A percentile compares a stretch with the other conserved stretches of the same genome.
Evolutionary conservation across 2,797 vertebrate genomes (phyloP).

Genomic region (Cichlasoma orientale): DNA sequence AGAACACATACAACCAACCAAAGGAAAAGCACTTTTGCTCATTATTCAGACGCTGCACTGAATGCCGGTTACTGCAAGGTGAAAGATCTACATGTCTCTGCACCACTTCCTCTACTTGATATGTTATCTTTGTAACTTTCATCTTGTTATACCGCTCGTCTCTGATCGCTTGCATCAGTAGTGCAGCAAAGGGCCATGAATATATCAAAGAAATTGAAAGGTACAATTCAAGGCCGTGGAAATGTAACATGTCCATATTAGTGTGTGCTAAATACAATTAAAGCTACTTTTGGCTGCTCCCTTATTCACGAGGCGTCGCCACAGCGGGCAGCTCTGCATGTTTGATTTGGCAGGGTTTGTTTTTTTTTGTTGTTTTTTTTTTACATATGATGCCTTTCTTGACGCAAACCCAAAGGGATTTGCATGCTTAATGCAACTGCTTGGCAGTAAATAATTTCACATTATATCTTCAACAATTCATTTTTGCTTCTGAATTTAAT

Average conservation of each 20-base stretch:
- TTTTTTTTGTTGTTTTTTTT: not conserved
- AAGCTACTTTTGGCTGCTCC: not conserved
- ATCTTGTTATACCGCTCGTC: not conserved
- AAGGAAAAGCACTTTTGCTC: not conserved
- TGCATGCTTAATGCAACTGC: not conserved
- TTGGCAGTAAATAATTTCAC: not conserved
- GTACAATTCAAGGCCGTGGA: not conserved
- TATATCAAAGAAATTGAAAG: not conserved
- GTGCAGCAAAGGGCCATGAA: not conserved
- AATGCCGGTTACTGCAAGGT: not conserved
- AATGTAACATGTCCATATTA: not conserved
- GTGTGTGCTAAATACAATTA: not conserved
- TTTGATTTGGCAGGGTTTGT: not conserved
- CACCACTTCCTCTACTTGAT: not conserved
- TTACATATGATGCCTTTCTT: not conserved
- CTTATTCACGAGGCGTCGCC: not conserved
- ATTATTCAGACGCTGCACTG: not conserved
- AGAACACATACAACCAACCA: not conserved
- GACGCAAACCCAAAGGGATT: not conserved
- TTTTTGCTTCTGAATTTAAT: not conserved
- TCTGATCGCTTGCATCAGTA: not conserved
- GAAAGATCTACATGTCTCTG: not conserved
- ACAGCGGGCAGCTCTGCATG: fast-evolving
- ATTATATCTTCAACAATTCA: not conserved
- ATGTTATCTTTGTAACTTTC: not conserved